Conservation (phyloP, 2,888 invertebrate genomes). For the Leucophenga montana region DNA sequence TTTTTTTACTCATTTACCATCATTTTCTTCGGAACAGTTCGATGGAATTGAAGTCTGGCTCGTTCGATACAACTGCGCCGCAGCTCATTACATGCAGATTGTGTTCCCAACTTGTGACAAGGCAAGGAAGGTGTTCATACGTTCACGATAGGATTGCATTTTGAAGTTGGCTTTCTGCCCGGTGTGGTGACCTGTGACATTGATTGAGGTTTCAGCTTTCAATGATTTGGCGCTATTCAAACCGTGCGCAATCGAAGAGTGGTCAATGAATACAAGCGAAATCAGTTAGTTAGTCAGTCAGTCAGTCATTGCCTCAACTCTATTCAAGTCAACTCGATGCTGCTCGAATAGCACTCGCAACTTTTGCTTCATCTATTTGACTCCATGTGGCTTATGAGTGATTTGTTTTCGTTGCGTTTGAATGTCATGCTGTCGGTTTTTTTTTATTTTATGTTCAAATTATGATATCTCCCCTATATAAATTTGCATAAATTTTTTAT, state of each 20-base stretch:
- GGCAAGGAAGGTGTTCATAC: not conserved
- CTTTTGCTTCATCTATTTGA: not conserved
- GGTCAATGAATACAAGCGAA: constrained; percentile 9
- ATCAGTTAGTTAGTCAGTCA: too few species aligned
- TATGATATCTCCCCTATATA: constrained; percentile 16
- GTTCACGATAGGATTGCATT: constrained; percentile 7
- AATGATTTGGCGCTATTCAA: constrained; percentile 49
- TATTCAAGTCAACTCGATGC: too few species aligned
- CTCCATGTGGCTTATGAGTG: constrained; percentile 60
- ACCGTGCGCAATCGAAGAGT: not conserved
- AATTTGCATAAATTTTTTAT: too few species aligned
- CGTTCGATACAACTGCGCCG: not conserved
- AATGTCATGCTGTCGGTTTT: constrained; percentile 38
- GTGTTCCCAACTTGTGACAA: constrained; percentile 49
- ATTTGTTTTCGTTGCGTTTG: constrained; percentile 50
- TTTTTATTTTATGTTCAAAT: constrained; percentile 32
- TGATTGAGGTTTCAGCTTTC: constrained; percentile 63
- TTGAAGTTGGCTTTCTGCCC: not conserved
- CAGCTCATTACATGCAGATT: constrained; percentile 53
- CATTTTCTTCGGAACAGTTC: not conserved
- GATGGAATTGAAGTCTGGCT: constrained; percentile 7
- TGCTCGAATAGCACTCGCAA: too few species aligned
- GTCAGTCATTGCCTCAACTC: too few species aligned
- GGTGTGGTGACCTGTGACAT: constrained; percentile 50
- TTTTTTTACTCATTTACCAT: not conserved